Evolutionary conservation across 2,888 invertebrate species (phyloP), one percentile per base, ranked within the genome.

Genomic region (Marronus borbonicus): DNA sequence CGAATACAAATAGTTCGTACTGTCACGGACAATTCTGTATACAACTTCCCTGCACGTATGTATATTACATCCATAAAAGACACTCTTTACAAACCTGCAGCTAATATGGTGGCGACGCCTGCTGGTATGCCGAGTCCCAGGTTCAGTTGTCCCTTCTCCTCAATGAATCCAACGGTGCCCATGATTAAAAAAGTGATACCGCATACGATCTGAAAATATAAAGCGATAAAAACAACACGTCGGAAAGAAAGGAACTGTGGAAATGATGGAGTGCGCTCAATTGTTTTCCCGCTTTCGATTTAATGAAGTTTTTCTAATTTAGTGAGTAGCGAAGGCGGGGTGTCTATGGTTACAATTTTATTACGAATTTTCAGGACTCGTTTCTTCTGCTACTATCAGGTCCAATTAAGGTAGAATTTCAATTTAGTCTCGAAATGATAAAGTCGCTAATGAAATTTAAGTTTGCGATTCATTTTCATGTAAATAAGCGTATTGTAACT

Each of bases 161-260:
- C 92, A 80, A 92, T 92, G 84, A 92, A 91, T 3, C 92, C 92
- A 5, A 92, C 92, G 52, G 91, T 91, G 20, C 92, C 92, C 90
- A 92, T 92, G 81, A 92, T 91, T 88, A 92, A 89, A 0, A 91
- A 91, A 49, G 92, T 91, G 83, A 92, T 92, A 0, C 92, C 92
- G 84, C 92, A 92, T 52, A 92, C 92, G 81, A 92, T 91, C 92
- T 92, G 89, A 17, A 87, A 88, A 77, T 3, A 62, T 31, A 10
- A 64, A 39, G 28, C 62, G 62, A 14, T 31, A 12, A 62, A 62
- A 62, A 62, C 3, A 62, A n/a, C 28, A 62, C 20, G 20, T 20
- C 44, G 65, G 44, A 49, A 66, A 49, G 17, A 50, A 24, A 50
- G 24, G 12, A 68, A 68, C n/a, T 28, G 10, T 5, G 20, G n/a